phyloP scores from a whole-genome alignment of 2,888 invertebrate species.

The Oscheius onirici region DNA sequence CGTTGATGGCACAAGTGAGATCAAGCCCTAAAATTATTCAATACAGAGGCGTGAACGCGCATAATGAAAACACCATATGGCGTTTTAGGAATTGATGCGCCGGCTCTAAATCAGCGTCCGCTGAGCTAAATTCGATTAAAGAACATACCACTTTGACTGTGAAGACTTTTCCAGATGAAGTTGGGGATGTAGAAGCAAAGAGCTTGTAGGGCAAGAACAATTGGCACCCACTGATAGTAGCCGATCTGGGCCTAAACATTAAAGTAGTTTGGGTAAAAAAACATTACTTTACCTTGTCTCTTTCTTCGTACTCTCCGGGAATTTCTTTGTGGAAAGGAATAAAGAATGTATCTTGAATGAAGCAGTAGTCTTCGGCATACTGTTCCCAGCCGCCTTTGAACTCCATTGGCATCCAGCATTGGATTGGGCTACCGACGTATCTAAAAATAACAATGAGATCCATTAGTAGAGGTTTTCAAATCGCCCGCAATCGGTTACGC shows the following conservation, averaged over 20 bases:
- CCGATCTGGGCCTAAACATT: constrained; percentile 60
- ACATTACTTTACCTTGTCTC: constrained; percentile 46
- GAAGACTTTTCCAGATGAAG: constrained; percentile 69
- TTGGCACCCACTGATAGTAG: constrained; percentile 71
- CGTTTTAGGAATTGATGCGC: constrained; percentile 6
- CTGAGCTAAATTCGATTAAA: background rate
- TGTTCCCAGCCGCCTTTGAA: constrained; percentile 69
- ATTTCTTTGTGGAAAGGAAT: constrained; percentile 67
- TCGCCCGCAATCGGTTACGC: background rate
- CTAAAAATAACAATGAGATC: constrained; percentile 39
- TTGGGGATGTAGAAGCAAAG: constrained; percentile 70
- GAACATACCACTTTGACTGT: constrained; percentile 62
- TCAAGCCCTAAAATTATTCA: constrained; percentile 55
- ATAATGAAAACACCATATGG: constrained; percentile 26
- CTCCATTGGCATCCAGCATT: constrained; percentile 64
- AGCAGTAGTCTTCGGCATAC: constrained; percentile 71
- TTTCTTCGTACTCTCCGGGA: constrained; percentile 60
- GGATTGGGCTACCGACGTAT: constrained; percentile 65
- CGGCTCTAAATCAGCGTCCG: constrained; percentile 1
- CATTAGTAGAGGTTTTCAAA: background rate
- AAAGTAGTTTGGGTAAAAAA: background rate
- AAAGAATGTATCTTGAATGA: constrained; percentile 71
- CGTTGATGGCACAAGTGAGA: constrained; percentile 57
- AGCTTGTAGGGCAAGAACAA: constrained; percentile 69
- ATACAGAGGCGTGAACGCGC: constrained; percentile 18